A percentile compares a stretch with the other conserved stretches of the same genome.
Evolutionary conservation across 2,797 vertebrate genomes (phyloP).

Genomic region (Eospalax fontanierii): DNA sequence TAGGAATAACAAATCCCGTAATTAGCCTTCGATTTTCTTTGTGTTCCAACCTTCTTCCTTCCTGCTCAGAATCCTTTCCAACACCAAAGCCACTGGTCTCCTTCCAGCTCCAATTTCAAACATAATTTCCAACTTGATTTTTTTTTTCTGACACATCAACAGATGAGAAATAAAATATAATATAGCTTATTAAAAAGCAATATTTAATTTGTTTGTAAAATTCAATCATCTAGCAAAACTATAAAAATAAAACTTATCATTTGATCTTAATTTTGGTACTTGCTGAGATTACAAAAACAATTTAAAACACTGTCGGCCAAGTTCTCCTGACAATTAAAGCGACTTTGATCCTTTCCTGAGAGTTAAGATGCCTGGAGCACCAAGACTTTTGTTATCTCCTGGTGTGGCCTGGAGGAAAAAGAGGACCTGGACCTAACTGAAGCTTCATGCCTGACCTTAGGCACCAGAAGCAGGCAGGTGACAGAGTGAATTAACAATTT

Average conservation of each 20-base stretch:
- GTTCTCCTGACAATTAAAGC: slow-evolving; percentile 44
- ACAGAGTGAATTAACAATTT: slow-evolving; percentile 49
- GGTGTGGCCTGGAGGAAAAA: neutral
- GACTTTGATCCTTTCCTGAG: slow-evolving; percentile 41
- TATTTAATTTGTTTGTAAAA: neutral
- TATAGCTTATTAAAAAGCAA: neutral
- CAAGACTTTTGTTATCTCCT: slow-evolving; percentile 30
- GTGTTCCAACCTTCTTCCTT: neutral
- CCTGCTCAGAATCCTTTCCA: neutral
- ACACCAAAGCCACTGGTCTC: neutral
- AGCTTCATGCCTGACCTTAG: neutral
- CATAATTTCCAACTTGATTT: neutral
- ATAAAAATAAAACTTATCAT: neutral
- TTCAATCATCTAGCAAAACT: neutral
- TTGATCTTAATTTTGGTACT: slow-evolving; percentile 34
- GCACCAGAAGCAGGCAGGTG: neutral
- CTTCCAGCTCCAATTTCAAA: neutral
- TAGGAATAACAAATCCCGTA: neutral
- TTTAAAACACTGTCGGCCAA: slow-evolving; percentile 41
- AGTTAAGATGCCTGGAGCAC: neutral
- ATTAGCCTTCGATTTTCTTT: neutral
- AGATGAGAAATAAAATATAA: neutral
- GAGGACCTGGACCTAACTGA: neutral
- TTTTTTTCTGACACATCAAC: neutral
- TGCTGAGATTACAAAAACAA: slow-evolving; percentile 52